Percentiles rank a stretch among this genome's conserved stretches.
phyloP scores from a whole-genome alignment of 2,113 vertebrate species.

The Ceyx cyanopectus region DNA sequence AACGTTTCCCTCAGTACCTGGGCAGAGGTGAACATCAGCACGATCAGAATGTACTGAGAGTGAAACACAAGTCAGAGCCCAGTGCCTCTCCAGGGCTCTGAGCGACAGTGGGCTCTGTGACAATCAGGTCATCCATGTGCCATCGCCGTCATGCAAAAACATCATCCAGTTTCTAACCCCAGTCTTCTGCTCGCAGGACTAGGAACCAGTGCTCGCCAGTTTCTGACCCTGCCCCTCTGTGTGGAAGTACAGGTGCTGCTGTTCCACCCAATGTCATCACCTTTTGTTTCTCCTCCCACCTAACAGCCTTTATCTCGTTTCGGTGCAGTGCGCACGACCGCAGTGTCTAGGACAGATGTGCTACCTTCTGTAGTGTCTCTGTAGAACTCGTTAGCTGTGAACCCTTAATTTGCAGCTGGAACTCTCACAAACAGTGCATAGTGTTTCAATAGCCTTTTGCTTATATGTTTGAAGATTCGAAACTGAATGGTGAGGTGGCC shows the following conservation, averaged over 20 bases:
- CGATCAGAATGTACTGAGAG: slow-evolving; percentile 54
- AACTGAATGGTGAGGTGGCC: slow-evolving; percentile 97
- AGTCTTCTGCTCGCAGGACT: slow-evolving; percentile 72
- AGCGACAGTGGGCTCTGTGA: slow-evolving; percentile 27
- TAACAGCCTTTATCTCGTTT: slow-evolving; percentile 56
- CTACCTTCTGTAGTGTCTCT: slow-evolving; percentile 57
- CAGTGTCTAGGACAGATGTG: slow-evolving; percentile 68
- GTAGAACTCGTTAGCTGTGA: slow-evolving; percentile 70
- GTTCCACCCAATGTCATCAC: slow-evolving; percentile 32
- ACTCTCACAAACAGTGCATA: slow-evolving; percentile 78
- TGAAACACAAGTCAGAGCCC: slow-evolving; percentile 1
- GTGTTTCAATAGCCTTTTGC: slow-evolving; percentile 88
- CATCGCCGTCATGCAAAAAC: slow-evolving; percentile 30
- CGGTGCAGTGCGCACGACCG: slow-evolving; percentile 17
- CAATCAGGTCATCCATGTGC: slow-evolving; percentile 38
- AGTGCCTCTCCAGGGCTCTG: slow-evolving; percentile 46
- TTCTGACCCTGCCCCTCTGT: slow-evolving; percentile 50
- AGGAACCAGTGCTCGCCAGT: slow-evolving; percentile 55
- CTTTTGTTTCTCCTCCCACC: slow-evolving; percentile 56
- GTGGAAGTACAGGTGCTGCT: slow-evolving; percentile 35
- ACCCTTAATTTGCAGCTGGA: slow-evolving; percentile 66
- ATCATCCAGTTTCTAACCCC: slow-evolving; percentile 53
- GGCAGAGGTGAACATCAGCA: neutral
- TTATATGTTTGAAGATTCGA: slow-evolving; percentile 95
- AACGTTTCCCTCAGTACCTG: neutral